Percentiles rank a stretch among this genome's conserved stretches.
These are phyloP conservation scores for Baccha elongata DNA, from an alignment of 2,888 invertebrate genomes.

Conservation along the genomic window DNA sequence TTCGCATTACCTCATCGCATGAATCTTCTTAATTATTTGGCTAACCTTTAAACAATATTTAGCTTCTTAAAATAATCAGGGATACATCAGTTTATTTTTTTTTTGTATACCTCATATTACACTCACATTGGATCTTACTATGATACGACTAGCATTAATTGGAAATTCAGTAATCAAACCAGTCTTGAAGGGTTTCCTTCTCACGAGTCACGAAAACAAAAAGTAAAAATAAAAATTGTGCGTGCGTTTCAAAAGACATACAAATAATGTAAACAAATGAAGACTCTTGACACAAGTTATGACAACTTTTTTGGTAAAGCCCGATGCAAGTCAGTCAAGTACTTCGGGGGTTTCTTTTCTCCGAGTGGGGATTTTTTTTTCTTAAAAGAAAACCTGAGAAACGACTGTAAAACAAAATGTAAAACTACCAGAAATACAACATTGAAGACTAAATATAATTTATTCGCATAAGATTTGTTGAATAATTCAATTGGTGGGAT, in stretches of 20 bases:
- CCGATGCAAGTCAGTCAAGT: constrained; percentile 7
- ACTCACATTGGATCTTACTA: neutral
- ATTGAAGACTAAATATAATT: neutral
- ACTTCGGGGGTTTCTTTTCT: neutral
- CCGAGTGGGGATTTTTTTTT: neutral
- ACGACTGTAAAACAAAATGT: neutral
- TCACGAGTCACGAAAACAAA: too few species aligned
- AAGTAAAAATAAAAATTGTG: neutral
- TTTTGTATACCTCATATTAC: neutral
- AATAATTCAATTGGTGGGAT: neutral
- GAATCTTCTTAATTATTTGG: neutral
- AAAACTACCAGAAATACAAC: constrained; percentile 33
- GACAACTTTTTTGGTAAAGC: neutral
- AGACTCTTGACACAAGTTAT: neutral
- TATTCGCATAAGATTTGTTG: constrained; percentile 1
- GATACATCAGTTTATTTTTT: neutral
- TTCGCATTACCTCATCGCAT: constrained; percentile 47
- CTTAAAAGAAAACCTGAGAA: constrained; percentile 10
- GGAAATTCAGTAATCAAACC: constrained; percentile 4
- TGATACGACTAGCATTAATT: neutral
- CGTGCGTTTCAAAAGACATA: neutral
- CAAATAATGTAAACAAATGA: constrained; percentile 9
- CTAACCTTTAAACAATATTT: neutral
- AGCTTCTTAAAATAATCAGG: neutral
- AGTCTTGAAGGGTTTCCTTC: neutral